Evolutionary conservation across 2,888 invertebrate genomes (phyloP).

Genomic region (Amphipoea lucens): DNA sequence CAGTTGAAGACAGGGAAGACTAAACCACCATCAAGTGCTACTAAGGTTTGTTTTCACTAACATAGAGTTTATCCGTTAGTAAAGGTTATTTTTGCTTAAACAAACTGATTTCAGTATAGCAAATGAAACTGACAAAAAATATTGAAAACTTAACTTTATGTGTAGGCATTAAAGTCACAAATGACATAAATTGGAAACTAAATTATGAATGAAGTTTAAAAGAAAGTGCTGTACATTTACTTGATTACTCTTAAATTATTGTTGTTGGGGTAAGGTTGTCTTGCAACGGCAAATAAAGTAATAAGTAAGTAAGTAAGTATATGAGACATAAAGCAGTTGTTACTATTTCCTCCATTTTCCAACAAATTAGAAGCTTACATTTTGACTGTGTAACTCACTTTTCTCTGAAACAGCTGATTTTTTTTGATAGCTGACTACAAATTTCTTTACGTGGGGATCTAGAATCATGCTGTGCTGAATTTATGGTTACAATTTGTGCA

Average conservation of each 20-base stretch:
- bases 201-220: not conserved
- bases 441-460: too few species aligned
- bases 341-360: not conserved
- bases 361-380: too few species aligned
- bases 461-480: too few species aligned
- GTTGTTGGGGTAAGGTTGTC: not conserved
- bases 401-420: too few species aligned
- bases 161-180: too few species aligned
- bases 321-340: not conserved
- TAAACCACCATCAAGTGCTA: slow-evolving; percentile 77
- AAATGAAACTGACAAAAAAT: not conserved
- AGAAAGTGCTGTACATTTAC: not conserved
- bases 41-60: slow-evolving; percentile 72
- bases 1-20: slow-evolving; percentile 81
- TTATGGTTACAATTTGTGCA: too few species aligned
- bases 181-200: not conserved
- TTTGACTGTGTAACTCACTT: too few species aligned
- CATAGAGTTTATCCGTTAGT: not conserved
- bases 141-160: not conserved
- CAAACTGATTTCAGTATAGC: not conserved
- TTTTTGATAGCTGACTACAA: too few species aligned
- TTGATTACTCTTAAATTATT: slow-evolving; percentile 7
- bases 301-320: not conserved
- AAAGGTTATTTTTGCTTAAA: not conserved
- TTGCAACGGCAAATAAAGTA: not conserved